Evolutionary conservation across 2,797 vertebrate species (phyloP).

Genomic region (Parauchenoglanis punctatus): DNA sequence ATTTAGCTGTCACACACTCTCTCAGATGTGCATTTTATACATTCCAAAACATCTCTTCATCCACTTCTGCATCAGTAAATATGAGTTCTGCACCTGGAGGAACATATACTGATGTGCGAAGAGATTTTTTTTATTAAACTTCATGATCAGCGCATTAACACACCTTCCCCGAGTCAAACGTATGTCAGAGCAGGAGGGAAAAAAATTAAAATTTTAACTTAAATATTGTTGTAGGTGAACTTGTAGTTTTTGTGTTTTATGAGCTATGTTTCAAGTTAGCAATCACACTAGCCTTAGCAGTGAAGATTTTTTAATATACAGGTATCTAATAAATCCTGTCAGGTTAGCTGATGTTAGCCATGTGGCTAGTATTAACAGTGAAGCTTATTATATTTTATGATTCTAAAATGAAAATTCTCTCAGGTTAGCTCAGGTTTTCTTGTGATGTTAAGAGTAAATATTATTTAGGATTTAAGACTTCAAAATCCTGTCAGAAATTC

Average conservation of each 20-base stretch:
- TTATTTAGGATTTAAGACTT: too few relatives aligned
- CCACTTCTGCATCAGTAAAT: background rate
- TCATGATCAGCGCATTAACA: background rate
- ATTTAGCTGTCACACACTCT: constrained; percentile 45
- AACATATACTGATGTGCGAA: background rate
- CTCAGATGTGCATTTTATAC: constrained; percentile 19
- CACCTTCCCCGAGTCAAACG: background rate
- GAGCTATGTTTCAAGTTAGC: background rate
- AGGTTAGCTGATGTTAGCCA: background rate
- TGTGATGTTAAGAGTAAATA: background rate
- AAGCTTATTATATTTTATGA: too few relatives aligned
- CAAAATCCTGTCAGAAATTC: background rate
- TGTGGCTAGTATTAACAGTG: background rate
- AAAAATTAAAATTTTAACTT: background rate
- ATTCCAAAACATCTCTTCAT: background rate
- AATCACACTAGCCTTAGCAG: background rate
- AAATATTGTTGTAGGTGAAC: background rate
- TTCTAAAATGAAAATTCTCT: background rate
- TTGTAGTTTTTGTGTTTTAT: background rate
- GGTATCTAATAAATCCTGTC: background rate
- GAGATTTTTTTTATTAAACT: background rate
- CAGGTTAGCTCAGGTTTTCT: background rate
- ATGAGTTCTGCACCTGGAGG: constrained; percentile 7
- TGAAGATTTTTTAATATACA: background rate
- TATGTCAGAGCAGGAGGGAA: background rate